Percentiles rank a stretch among this genome's conserved stretches.
Evolutionary conservation across 2,113 vertebrate genomes (phyloP).

Genomic region (Neogobius melanostomus): DNA sequence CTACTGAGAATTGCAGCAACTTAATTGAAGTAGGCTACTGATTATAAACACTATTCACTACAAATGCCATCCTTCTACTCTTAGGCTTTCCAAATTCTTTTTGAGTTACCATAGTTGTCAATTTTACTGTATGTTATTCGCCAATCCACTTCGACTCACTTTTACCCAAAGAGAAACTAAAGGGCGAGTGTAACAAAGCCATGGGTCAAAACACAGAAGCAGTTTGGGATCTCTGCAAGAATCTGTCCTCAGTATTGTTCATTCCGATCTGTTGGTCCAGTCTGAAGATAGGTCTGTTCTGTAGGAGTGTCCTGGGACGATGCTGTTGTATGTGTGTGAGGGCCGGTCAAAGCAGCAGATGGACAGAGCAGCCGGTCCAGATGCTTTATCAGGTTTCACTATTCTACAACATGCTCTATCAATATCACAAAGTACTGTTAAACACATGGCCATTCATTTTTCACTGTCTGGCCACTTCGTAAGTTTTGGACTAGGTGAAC

Average conservation of each 20-base stretch:
- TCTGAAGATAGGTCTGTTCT: not conserved
- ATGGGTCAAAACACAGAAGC: not conserved
- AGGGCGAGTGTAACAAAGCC: not conserved
- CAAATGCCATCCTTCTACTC: too few species aligned
- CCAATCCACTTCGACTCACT: too few species aligned
- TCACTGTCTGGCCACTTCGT: not conserved
- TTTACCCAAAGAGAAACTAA: not conserved
- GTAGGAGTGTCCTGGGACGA: not conserved
- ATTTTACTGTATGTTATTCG: too few species aligned
- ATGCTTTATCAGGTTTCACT: slow-evolving; percentile 27
- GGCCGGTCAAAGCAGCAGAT: slow-evolving; percentile 35
- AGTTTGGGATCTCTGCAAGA: slow-evolving; percentile 6
- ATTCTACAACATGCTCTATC: too few species aligned
- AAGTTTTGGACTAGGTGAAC: too few species aligned
- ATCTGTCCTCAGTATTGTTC: not conserved
- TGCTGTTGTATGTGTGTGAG: slow-evolving; percentile 2
- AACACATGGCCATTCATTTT: not conserved
- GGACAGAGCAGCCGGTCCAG: slow-evolving; percentile 26
- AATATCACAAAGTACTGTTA: not conserved
- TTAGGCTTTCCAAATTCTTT: too few species aligned
- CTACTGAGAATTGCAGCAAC: too few species aligned
- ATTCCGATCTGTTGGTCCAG: not conserved
- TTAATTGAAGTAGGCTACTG: too few species aligned
- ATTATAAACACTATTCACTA: too few species aligned
- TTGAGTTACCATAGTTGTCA: too few species aligned